A percentile compares a stretch with the other conserved stretches of the same genome.
Conservation (phyloP, 2,888 invertebrate species). For the Atethmia centrago region DNA sequence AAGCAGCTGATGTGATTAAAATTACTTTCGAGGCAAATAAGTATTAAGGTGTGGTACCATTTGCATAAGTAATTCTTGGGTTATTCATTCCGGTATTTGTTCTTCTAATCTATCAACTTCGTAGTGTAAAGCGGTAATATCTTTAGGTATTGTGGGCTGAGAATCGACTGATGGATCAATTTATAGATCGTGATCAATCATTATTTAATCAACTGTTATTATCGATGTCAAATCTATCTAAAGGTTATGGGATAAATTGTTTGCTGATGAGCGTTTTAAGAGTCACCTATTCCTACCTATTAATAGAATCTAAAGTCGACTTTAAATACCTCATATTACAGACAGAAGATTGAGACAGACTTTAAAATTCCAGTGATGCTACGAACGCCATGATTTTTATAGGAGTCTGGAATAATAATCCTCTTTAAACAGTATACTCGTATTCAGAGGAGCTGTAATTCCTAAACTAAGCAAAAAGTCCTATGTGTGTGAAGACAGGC, state of each 20-base stretch:
- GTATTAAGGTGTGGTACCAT: slow-evolving; percentile 39
- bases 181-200: slow-evolving; percentile 52
- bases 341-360: neutral
- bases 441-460: neutral
- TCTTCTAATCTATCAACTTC: slow-evolving; percentile 10
- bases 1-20: slow-evolving; percentile 40
- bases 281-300: neutral
- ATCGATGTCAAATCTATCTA: slow-evolving; percentile 57
- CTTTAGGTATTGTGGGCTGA: neutral
- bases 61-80: slow-evolving; percentile 22
- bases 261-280: slow-evolving; percentile 7
- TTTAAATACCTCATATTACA: neutral
- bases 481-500: slow-evolving; percentile 55
- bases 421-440: neutral
- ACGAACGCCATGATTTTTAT: neutral
- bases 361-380: neutral
- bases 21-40: slow-evolving; percentile 38
- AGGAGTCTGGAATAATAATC: neutral
- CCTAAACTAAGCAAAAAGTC: neutral
- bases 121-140: neutral
- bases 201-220: slow-evolving; percentile 47
- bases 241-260: slow-evolving; percentile 45
- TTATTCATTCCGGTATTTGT: slow-evolving; percentile 37
- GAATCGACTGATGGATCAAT: slow-evolving; percentile 38
- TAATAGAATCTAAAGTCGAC: neutral